Conservation (phyloP, 2,113 vertebrate species). For the Hippocampus zosterae region DNA sequence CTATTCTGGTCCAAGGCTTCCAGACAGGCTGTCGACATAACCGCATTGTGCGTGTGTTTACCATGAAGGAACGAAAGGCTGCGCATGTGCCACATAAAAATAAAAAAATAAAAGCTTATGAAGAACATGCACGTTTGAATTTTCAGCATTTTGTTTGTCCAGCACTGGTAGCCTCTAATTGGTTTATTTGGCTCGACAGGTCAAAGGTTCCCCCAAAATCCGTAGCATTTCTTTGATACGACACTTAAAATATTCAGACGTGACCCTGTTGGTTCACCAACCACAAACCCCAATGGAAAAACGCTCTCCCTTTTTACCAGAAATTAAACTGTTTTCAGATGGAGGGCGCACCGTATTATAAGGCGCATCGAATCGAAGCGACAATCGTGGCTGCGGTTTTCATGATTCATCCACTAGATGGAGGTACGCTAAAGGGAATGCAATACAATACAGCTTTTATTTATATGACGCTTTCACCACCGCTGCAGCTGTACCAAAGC, state of each 20-base stretch:
- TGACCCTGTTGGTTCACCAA: neutral
- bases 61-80: neutral
- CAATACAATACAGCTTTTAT: no score
- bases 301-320: neutral
- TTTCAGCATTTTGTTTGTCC: neutral
- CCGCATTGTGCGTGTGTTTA: conserved; percentile 13
- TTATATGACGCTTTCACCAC: no score
- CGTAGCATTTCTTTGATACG: neutral
- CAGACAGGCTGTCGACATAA: conserved; percentile 47
- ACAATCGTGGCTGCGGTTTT: no score
- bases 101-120: conserved; percentile 16
- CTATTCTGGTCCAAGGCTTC: conserved; percentile 61
- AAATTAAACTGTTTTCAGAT: neutral
- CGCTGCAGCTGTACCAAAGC: no score
- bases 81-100: conserved; percentile 14
- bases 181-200: neutral
- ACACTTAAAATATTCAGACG: neutral
- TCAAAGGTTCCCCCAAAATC: neutral
- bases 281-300: neutral
- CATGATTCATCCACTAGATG: no score
- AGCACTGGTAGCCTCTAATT: neutral
- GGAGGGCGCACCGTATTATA: no score
- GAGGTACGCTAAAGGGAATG: no score
- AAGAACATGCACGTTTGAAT: neutral
- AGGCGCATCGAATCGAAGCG: no score